A percentile compares a stretch with the other conserved stretches of the same genome.
Evolutionary conservation across 2,888 invertebrate species (phyloP).

Genomic region (Eupithecia insigniata): DNA sequence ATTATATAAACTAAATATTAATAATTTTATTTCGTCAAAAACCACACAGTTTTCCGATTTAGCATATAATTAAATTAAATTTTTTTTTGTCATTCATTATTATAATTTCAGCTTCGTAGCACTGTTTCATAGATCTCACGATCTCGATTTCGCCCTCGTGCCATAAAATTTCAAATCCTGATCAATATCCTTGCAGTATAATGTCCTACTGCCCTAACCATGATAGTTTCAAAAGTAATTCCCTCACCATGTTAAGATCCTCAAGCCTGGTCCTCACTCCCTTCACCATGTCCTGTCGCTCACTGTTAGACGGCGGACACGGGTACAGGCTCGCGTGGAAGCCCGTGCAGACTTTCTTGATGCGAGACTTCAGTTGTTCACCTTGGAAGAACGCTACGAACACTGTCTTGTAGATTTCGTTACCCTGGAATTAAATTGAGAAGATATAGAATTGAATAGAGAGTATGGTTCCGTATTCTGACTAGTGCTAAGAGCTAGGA

Average conservation of each 20-base stretch:
- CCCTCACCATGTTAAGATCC: constrained; percentile 90
- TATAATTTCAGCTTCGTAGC: too few relatives aligned
- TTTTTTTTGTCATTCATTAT: too few relatives aligned
- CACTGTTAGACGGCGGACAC: constrained; percentile 93
- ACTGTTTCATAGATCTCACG: too few relatives aligned
- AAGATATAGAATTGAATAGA: background rate
- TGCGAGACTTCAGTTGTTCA: constrained; percentile 94
- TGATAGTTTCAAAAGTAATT: background rate
- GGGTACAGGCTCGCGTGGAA: constrained; percentile 97
- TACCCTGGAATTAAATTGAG: constrained; percentile 85
- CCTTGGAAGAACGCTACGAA: constrained; percentile 96
- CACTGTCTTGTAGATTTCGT: constrained; percentile 94
- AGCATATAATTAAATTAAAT: too few relatives aligned
- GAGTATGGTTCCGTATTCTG: background rate
- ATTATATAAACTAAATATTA: too few relatives aligned
- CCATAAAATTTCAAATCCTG: background rate
- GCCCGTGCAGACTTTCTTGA: constrained; percentile 96
- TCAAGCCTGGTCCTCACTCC: constrained; percentile 95
- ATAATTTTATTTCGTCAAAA: too few relatives aligned
- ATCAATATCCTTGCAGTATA: background rate
- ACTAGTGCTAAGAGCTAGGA: background rate
- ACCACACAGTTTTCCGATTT: too few relatives aligned
- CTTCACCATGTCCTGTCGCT: constrained; percentile 94
- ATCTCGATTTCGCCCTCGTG: too few relatives aligned
- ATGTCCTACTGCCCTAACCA: background rate